Percentiles rank a stretch among this genome's conserved stretches.
These are phyloP conservation scores for Cossypha niveicapilla DNA, from an alignment of 2,797 vertebrate species.

Conservation along the genomic window DNA sequence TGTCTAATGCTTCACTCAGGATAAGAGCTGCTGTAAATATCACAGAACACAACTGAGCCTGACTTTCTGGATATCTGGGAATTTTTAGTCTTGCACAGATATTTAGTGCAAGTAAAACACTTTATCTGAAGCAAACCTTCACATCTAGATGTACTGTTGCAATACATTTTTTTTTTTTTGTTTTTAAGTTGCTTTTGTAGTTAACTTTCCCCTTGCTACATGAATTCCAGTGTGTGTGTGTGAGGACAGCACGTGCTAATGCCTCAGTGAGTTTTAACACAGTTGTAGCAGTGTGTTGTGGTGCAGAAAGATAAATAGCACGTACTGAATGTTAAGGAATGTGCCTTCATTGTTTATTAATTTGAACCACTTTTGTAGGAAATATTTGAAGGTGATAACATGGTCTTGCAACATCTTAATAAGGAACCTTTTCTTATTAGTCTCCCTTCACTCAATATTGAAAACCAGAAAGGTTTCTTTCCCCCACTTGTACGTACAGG, in stretches of 20 bases:
- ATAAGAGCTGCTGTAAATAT: background rate
- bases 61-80: background rate
- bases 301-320: constrained; percentile 37
- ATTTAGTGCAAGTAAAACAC: background rate
- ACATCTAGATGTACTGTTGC: background rate
- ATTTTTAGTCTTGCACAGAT: background rate
- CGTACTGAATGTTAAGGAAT: constrained; percentile 34
- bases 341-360: constrained; percentile 54
- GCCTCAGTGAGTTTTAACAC: background rate
- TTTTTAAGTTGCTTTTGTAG: background rate
- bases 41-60: background rate
- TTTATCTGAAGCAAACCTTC: background rate
- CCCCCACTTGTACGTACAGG: constrained; percentile 67
- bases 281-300: constrained; percentile 4
- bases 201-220: background rate
- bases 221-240: background rate
- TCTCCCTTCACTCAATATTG: constrained; percentile 59
- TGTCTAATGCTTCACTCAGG: background rate
- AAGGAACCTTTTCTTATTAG: constrained; percentile 42
- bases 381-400: constrained; percentile 67
- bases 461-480: constrained; percentile 63
- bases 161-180: background rate
- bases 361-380: constrained; percentile 41
- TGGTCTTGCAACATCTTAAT: constrained; percentile 61
- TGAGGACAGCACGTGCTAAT: constrained; percentile 16